These are phyloP conservation scores for Cranoglanis bouderius DNA, from an alignment of 2,113 vertebrate genomes.

Conservation along the genomic window DNA sequence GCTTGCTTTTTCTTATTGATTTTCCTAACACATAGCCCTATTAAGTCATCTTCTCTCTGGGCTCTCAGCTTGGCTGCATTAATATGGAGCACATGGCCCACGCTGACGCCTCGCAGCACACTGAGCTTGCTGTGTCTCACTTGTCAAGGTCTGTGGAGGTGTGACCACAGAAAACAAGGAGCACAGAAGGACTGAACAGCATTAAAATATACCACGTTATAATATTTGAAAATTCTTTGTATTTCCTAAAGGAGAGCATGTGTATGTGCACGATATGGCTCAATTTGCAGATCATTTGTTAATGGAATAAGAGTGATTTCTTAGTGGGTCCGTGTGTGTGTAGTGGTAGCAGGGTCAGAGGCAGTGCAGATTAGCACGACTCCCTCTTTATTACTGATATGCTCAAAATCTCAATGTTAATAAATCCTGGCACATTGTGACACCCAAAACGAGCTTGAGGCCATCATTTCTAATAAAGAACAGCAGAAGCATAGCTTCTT, in stretches of 20 bases:
- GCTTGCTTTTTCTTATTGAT: slow-evolving; percentile 61
- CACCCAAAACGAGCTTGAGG: slow-evolving; percentile 46
- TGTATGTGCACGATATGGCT: background rate
- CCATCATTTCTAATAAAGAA: slow-evolving; percentile 47
- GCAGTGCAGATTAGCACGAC: slow-evolving; percentile 37
- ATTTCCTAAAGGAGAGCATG: background rate
- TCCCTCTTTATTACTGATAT: slow-evolving; percentile 44
- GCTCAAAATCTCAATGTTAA: slow-evolving; percentile 51
- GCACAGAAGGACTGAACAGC: background rate
- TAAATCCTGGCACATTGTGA: slow-evolving; percentile 61
- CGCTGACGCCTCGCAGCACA: slow-evolving; percentile 53
- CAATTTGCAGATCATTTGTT: slow-evolving; percentile 7
- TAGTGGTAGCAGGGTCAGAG: slow-evolving; percentile 10
- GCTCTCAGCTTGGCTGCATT: slow-evolving; percentile 47
- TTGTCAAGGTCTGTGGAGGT: slow-evolving; percentile 22
- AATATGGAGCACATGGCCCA: slow-evolving; percentile 56
- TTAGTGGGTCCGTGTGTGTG: slow-evolving; percentile 8
- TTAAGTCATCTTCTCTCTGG: slow-evolving; percentile 61
- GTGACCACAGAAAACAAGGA: slow-evolving; percentile 5
- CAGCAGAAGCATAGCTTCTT: slow-evolving; percentile 29
- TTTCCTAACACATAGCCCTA: slow-evolving; percentile 65
- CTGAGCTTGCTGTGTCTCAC: slow-evolving; percentile 21
- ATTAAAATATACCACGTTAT: background rate
- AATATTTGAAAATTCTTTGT: background rate
- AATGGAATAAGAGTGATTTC: background rate